Evolutionary conservation across 2,113 vertebrate genomes (phyloP), one percentile per base, ranked within the genome.

Genomic region (Periophthalmus modestus): DNA sequence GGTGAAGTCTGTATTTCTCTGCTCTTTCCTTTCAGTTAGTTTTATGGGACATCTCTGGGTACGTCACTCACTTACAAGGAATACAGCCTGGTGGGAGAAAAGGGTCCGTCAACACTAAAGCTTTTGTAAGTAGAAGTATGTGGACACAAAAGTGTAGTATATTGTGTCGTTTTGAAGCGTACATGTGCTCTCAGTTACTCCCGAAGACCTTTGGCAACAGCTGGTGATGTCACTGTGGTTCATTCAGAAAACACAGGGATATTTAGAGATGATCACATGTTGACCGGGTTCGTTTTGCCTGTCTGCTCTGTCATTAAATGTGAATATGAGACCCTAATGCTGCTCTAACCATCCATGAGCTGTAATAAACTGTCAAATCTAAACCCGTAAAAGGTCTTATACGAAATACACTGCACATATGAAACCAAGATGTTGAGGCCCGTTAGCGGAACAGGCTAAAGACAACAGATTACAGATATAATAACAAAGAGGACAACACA

Each of bases 41-140:
- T 69, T 69, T 99, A 33, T 99, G 97, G 98, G 95, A 98, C 80
- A 94, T 98, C 79, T 95, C 95, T 0, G 76, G 91, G 28, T 81
- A 96, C 0, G 80, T 91, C 50, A 81, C 90, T 0, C 89, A 81
- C 54, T 87, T 99, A 68, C 87, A 92, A 77, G 93, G 76, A 43
- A 65, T 84, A 11, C 92, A 90, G 43, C 23, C 82, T 0, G 76
- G 79, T 7, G 78, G 33, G 76, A 83, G 81, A 73, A 88, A 90
- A 68, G 83, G 68, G 18, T 19, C 78, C 6, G 77, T 87, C 78
- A 91, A 93, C 86, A 81, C 84, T 84, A 16, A 88, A 19, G 5
- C 88, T 58, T 84, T 86, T 28, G 93, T 94, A 78, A 91, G 91
- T 92, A 74, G 19, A 55, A 12, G 0, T 72, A 71, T 72, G 69